A percentile compares a stretch with the other conserved stretches of the same genome.
These are phyloP conservation scores for Helarctos malayanus DNA, from an alignment of 2,797 vertebrate species.

Conservation along the genomic window DNA sequence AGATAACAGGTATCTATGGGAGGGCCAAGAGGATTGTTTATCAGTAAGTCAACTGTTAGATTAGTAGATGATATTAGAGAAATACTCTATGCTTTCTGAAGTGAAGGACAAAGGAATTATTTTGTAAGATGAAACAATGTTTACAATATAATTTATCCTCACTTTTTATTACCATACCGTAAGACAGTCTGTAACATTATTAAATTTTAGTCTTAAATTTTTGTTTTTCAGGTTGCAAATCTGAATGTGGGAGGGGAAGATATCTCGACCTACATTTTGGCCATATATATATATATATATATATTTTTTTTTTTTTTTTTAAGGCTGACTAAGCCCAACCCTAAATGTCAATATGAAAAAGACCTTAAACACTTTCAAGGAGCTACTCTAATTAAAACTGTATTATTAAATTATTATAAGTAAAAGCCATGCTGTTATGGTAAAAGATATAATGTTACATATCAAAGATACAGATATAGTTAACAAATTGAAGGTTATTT, in stretches of 20 bases:
- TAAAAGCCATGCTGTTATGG: neutral
- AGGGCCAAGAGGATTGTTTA: neutral
- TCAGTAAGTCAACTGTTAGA: neutral
- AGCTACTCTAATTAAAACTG: conserved; percentile 30
- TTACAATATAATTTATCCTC: neutral
- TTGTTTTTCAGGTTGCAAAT: conserved; percentile 9
- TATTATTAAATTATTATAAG: neutral
- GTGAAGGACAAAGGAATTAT: neutral
- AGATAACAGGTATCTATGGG: neutral
- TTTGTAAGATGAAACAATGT: neutral
- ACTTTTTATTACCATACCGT: neutral
- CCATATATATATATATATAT: neutral
- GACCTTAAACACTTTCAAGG: conserved; percentile 25
- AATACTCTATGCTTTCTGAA: conserved; percentile 5
- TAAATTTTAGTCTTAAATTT: neutral
- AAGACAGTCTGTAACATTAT: neutral
- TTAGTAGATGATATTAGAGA: neutral
- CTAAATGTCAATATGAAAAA: conserved; percentile 39
- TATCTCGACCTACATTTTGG: conserved; percentile 52
- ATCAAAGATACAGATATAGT: neutral
- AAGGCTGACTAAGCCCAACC: conserved; percentile 17
- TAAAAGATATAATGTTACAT: neutral
- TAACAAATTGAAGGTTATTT: conserved; percentile 48
- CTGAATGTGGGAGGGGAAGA: conserved; percentile 41
- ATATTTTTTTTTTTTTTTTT: conserved; percentile 38